These are phyloP conservation scores for Orestias chungarensis DNA, from an alignment of 2,797 vertebrate genomes.

Conservation along the genomic window DNA sequence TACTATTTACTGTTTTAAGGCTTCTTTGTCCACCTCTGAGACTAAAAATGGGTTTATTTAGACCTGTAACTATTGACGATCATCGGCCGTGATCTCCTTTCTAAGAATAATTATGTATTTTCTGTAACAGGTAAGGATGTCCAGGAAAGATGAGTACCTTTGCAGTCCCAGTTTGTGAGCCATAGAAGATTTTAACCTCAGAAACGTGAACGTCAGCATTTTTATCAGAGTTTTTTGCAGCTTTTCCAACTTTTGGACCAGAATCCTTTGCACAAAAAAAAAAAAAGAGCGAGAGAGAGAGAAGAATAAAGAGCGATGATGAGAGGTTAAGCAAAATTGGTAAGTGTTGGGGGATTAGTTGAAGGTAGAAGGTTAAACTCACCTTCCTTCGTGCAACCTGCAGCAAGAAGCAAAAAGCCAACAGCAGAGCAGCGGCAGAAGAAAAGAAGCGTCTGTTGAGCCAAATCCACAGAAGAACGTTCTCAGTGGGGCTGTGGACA, in stretches of 20 bases:
- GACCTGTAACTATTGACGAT: too few relatives aligned
- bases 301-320: neutral
- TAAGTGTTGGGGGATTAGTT: too few relatives aligned
- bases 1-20: too few relatives aligned
- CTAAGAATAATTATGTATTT: neutral
- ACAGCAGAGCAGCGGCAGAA: constrained; percentile 78
- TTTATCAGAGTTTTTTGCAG: constrained; percentile 37
- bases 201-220: constrained; percentile 74
- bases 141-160: constrained; percentile 77
- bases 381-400: constrained; percentile 81
- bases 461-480: constrained; percentile 81
- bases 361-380: constrained; percentile 9
- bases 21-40: too few relatives aligned
- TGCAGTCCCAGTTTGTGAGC: constrained; percentile 94
- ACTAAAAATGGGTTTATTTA: too few relatives aligned
- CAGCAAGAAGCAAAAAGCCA: constrained; percentile 84
- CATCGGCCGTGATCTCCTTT: too few relatives aligned
- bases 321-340: too few relatives aligned
- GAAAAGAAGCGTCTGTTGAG: constrained; percentile 88
- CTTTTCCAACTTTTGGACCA: constrained; percentile 8
- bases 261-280: neutral
- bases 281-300: neutral
- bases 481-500: constrained; percentile 56
- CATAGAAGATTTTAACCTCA: constrained; percentile 89
- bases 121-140: neutral